Base-by-base conservation (phyloP, 2,797 vertebrate species). In the Neoniphon sammara region DNA sequence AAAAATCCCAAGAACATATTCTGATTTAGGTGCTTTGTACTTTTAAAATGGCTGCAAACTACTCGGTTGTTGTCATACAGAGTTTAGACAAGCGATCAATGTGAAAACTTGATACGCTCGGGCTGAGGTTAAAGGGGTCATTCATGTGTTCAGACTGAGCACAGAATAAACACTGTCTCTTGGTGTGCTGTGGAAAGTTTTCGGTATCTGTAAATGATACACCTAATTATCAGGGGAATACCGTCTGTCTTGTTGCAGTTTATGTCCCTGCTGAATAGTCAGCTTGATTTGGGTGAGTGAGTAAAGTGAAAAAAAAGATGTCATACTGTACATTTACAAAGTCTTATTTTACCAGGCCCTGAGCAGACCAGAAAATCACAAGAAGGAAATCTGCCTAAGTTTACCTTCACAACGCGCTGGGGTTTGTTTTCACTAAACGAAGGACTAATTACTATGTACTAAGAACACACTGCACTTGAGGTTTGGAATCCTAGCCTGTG, bases 361-460 rank as follows among this genome's bases (percentile, higher is more conserved):
- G 59, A 76, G 49, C 60, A 57, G 47, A 30, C 54, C 72, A 55
- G 34, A 75, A 57, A 79, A 50, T 77, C 70, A 65, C 75, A 42
- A 55, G 70, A 58, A 71, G 80, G 73, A 86, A 85, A 75, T 85
- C 70, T 80, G 80, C 77, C 21, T 15, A 67, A 54, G 70, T 80
- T 90, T 78, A 91, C 85, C 84, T 82, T 86, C 81, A 71, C 84
- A 75, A 39, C 2, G 64, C 88, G 89, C 75, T 23, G 53, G 81
- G 82, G 86, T 90, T 93, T 90, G 90, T 91, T 91, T 92, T 90
- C 85, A 85, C 88, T 90, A 87, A 93, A 92, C 55, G 79, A 91
- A 88, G 82, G 77, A 89, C 92, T 95, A 94, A 95, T 95, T 94
- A 92, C 94, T 87, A 93, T 86, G 91, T 93, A 90, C 90, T 74